Evolutionary conservation across 2,113 vertebrate genomes (phyloP).

Genomic region (Seriola aureovittata): DNA sequence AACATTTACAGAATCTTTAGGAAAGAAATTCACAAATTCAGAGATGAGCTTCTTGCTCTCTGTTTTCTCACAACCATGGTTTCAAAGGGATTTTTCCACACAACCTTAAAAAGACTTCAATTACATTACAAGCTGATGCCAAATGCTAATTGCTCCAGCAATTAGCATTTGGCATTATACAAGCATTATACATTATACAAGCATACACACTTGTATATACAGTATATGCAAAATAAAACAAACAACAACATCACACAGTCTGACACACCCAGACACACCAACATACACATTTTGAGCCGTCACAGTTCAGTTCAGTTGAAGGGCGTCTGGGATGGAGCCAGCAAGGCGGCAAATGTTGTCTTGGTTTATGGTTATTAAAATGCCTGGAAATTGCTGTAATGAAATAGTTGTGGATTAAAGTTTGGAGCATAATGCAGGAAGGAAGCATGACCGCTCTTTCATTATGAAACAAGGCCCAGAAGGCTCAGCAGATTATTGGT

Average conservation of each 20-base stretch:
- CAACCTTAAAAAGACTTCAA: too few species aligned
- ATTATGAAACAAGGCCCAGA: constrained; percentile 59
- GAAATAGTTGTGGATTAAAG: constrained; percentile 64
- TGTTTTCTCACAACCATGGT: too few species aligned
- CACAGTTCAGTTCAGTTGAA: constrained; percentile 26
- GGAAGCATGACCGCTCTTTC: constrained; percentile 51
- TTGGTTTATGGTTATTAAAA: constrained; percentile 65
- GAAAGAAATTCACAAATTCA: too few species aligned
- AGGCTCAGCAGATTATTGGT: constrained; percentile 50
- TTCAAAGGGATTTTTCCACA: too few species aligned
- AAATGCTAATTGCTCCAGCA: too few species aligned
- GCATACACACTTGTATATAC: not conserved
- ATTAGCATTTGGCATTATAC: too few species aligned
- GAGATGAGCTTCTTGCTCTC: too few species aligned
- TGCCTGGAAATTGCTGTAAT: constrained; percentile 57
- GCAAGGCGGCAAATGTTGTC: constrained; percentile 40
- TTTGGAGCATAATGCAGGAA: constrained; percentile 36
- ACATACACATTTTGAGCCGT: not conserved
- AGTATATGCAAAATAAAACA: not conserved
- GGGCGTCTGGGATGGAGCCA: constrained; percentile 30
- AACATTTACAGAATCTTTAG: too few species aligned
- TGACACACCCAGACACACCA: not conserved
- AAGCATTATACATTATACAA: not conserved
- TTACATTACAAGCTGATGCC: too few species aligned
- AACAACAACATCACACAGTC: not conserved